Evolutionary conservation across 2,797 vertebrate genomes (phyloP).

Genomic region (Acestrorhynchus altus): DNA sequence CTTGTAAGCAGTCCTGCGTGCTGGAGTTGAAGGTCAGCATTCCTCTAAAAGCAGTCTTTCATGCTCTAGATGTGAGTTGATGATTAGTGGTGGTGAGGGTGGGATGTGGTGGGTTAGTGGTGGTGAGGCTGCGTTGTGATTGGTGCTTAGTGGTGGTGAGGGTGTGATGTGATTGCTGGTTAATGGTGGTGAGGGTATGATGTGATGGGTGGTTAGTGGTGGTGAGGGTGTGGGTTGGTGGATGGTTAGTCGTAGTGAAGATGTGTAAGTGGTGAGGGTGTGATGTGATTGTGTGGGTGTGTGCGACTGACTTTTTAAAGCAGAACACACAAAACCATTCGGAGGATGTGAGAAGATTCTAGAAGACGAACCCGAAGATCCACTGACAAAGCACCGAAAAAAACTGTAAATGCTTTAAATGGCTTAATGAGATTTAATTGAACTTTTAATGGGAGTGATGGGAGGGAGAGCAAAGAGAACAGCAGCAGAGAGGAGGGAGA

Average conservation of each 20-base stretch:
- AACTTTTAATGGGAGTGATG: slow-evolving; percentile 63
- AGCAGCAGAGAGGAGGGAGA: slow-evolving; percentile 43
- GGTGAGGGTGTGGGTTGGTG: neutral
- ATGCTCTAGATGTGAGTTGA: too few relatives aligned
- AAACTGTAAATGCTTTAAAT: slow-evolving; percentile 71
- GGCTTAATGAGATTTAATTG: slow-evolving; percentile 75
- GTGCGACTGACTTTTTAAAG: neutral
- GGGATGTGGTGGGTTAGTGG: neutral
- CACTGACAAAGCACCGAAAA: slow-evolving; percentile 61
- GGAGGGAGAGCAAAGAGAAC: slow-evolving; percentile 47
- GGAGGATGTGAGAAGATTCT: slow-evolving; percentile 34
- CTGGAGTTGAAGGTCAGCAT: too few relatives aligned
- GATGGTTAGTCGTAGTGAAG: neutral
- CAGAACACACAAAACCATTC: neutral
- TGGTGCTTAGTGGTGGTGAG: neutral
- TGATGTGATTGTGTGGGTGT: neutral
- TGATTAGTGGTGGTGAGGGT: too few relatives aligned
- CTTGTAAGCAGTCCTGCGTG: too few relatives aligned
- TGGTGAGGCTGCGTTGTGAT: neutral
- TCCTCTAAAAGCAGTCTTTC: too few relatives aligned
- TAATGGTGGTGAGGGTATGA: neutral
- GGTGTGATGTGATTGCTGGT: neutral
- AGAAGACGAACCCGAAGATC: slow-evolving; percentile 53
- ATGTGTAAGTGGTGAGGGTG: too few relatives aligned
- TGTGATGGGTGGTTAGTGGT: neutral